Base-by-base conservation (phyloP, 2,113 vertebrate species). In the Gymnogyps californianus region DNA sequence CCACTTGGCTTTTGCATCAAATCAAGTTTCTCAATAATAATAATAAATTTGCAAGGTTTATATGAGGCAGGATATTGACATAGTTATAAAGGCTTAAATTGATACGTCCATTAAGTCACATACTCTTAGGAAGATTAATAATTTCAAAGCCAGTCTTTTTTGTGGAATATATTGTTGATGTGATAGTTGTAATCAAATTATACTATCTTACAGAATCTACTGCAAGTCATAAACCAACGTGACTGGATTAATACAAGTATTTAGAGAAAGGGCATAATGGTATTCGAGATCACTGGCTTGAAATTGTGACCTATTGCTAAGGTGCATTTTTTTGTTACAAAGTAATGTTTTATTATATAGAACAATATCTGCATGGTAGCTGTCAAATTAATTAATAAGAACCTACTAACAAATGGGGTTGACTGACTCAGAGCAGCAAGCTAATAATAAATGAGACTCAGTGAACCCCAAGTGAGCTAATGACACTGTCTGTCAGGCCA, bases 21-120 rank as follows among this genome's bases (percentile, higher is more conserved):
- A 82, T 90, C 38, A 85, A 76, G 47, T 44, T 87, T 89, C 75
- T 93, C 62, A 83, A 67, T 71, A 91, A 91, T 94, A 89, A 93
- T 52, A 90, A 61, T 78, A 83, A 80, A 93, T 93, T 71, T 42
- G 16, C 46, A 70, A 86, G 65, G 58, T 89, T 91, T 84, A 26
- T 95, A 28, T 47, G 46, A 64, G 47, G 47, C n/a, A 54, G 22
- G 58, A 54, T 92, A 89, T 90, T 85, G 61, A 87, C 44, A 21
- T 22, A 80, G 49, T 58, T 96, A 55, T 42, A 86, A 71, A 79
- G 10, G 65, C 59, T 91, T 76, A 61, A 83, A 51, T 2, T 49
- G 44, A 47, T 82, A 32, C 3, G 6, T 70, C 72, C 47, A 32
- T 89, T 79, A 78, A 78, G 69, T 64, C 31, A 38, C 25, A 18